Evolutionary conservation across 2,797 vertebrate species (phyloP).

Genomic region (Cyclura pinguis): DNA sequence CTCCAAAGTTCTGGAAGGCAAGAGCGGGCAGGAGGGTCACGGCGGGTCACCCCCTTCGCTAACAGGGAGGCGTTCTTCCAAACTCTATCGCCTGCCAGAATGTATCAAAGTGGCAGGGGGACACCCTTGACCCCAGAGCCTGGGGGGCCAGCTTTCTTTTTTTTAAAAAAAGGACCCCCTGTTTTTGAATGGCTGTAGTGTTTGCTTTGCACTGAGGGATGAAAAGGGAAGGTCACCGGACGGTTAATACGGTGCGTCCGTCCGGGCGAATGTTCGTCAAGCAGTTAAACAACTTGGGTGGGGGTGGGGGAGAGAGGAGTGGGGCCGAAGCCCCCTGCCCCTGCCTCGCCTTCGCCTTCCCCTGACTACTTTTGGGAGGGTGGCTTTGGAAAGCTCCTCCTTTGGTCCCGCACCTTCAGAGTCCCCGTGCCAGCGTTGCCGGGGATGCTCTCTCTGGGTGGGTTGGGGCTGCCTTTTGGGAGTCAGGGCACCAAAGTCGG

Average conservation of each 20-base stretch:
- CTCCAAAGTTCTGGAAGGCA: slow-evolving; percentile 13
- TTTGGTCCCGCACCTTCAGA: too few species aligned
- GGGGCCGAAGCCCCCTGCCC: not conserved
- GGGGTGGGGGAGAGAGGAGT: not conserved
- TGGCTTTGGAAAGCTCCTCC: too few species aligned
- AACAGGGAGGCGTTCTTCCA: slow-evolving; percentile 30
- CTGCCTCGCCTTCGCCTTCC: too few species aligned
- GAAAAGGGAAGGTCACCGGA: slow-evolving; percentile 11
- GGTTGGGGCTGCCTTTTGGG: too few species aligned
- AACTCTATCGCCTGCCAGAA: slow-evolving; percentile 58
- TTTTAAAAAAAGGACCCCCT: not conserved
- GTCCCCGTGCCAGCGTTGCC: too few species aligned
- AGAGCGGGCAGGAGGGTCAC: slow-evolving; percentile 22
- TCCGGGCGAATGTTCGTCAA: slow-evolving; percentile 52
- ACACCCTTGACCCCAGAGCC: slow-evolving; percentile 40
- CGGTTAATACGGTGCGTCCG: slow-evolving; percentile 49
- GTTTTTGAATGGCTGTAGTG: slow-evolving; percentile 39
- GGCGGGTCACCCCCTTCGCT: slow-evolving; percentile 17
- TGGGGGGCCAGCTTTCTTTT: too few species aligned
- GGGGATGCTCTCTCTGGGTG: too few species aligned
- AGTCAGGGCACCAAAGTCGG: too few species aligned
- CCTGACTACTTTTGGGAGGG: too few species aligned
- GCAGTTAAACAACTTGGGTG: slow-evolving; percentile 35
- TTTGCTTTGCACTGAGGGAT: slow-evolving; percentile 33
- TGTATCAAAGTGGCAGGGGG: slow-evolving; percentile 48